Base-by-base conservation (phyloP, 1,140 invertebrate species). In the Gyrodactylus salaris region DNA sequence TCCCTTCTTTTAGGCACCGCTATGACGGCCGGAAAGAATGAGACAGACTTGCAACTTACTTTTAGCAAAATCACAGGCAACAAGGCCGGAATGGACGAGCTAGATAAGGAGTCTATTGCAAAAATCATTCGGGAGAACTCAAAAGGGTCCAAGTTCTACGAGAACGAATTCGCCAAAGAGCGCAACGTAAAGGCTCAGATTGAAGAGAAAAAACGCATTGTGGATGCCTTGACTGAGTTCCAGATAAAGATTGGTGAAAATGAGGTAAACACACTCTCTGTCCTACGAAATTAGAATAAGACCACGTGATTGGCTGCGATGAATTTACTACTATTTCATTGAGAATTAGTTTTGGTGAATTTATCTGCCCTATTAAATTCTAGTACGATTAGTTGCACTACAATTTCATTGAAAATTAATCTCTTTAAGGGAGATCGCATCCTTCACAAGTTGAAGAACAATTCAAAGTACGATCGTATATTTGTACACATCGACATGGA, bases 401-500 rank as follows among this genome's bases (percentile, higher is more conserved):
- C 21, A 24, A 72, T 25, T 2, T 26, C 1, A 21, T 72, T 19
- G 21, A 2, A 25, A 1, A 23, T 68, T 7, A 22, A 70, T 71
- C 1, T 27, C 20, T 76, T 77, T 27, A 68, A 84, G 83, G 80
- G 82, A 74, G 80, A 83, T 75, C 75, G 74, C 25, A 73, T 82
- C 7, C 72, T 82, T 21, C 74, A 75, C 70, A 72, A 78, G 22
- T 75, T 84, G 22, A 80, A 83, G 74, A 26, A 34, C 25, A 72
- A 74, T 24, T 74, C 82, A 74, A 82, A 85, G 77, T 76, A 85
- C 7, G 79, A 75, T 74, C 78, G 78, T n/a, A 81, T 79, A 19
- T 83, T 85, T 76, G 84, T 86, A 7, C 85, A 86, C 76, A 79
- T 86, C 70, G 86, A 86, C 77, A 85, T 86, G 84, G 86, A 86